These are phyloP conservation scores for Yoshiicerus persimilis DNA, from an alignment of 1,140 invertebrate genomes.

Conservation along the genomic window DNA sequence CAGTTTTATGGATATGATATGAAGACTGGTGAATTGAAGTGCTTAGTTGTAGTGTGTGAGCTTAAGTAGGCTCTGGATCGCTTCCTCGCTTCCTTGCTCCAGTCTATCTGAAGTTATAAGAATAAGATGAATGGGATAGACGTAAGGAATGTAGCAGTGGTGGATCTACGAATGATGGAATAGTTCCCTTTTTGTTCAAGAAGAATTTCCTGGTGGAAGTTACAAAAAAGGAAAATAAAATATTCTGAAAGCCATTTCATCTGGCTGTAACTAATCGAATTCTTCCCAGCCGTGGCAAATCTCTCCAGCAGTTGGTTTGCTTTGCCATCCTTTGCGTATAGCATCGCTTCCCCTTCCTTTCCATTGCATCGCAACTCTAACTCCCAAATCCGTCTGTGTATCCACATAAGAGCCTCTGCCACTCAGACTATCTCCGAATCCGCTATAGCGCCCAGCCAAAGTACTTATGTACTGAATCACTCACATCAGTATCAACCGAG, in stretches of 20 bases:
- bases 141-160: constrained; percentile 14
- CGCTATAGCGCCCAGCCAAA: not conserved
- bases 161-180: constrained; percentile 30
- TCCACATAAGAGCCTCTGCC: not conserved
- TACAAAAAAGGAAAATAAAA: constrained; percentile 38
- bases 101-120: constrained; percentile 8
- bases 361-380: not conserved
- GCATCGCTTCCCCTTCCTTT: not conserved
- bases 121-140: constrained; percentile 33
- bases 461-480: not conserved
- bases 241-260: constrained; percentile 47
- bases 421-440: not conserved
- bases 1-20: not conserved
- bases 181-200: constrained; percentile 28
- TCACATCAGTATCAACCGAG: not conserved
- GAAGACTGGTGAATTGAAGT: not conserved
- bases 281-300: constrained; percentile 47
- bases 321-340: not conserved
- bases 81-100: not conserved
- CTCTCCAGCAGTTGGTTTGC: constrained; percentile 31
- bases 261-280: constrained; percentile 49
- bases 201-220: constrained; percentile 31
- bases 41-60: not conserved
- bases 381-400: not conserved
- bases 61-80: not conserved